Percentiles rank a stretch among this genome's conserved stretches.
Conservation (phyloP, 1,140 invertebrate genomes). For the Nymphalis io region DNA sequence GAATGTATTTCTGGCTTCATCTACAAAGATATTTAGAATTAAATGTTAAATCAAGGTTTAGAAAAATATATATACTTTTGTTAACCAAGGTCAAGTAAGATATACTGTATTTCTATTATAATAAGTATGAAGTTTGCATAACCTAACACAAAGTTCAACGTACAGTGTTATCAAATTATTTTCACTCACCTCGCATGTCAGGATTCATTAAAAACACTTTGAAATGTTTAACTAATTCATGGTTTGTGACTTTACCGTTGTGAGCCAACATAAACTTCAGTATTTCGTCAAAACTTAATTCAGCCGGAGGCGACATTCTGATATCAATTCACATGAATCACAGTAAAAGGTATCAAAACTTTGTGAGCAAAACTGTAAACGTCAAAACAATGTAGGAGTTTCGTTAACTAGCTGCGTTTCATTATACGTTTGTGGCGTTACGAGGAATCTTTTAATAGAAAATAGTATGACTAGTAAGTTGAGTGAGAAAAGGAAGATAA, state of each 20-base stretch:
- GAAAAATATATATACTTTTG: slow-evolving; percentile 5
- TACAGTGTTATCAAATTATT: slow-evolving; percentile 21
- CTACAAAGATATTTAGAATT: slow-evolving; percentile 79
- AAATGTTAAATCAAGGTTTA: slow-evolving; percentile 13
- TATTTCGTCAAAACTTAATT: slow-evolving; percentile 91
- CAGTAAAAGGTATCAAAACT: slow-evolving; percentile 30
- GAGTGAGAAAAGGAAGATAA: too few species aligned
- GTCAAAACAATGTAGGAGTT: slow-evolving; percentile 39
- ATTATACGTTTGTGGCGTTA: slow-evolving; percentile 28
- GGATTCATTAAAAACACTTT: slow-evolving; percentile 91
- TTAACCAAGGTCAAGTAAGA: slow-evolving; percentile 4
- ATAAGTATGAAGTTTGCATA: slow-evolving; percentile 16
- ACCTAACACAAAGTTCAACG: slow-evolving; percentile 19
- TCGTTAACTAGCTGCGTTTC: slow-evolving; percentile 27
- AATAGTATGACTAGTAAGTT: background rate
- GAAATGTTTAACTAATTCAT: slow-evolving; percentile 93
- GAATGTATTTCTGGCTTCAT: slow-evolving; percentile 91
- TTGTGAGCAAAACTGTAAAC: slow-evolving; percentile 34
- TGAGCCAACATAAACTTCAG: slow-evolving; percentile 90
- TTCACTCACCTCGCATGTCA: slow-evolving; percentile 85
- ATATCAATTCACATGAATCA: slow-evolving; percentile 41
- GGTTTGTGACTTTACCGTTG: slow-evolving; percentile 92
- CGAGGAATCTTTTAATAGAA: background rate
- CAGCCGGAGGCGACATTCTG: slow-evolving; percentile 82
- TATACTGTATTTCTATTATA: slow-evolving; percentile 9